Percentiles rank a stretch among this genome's conserved stretches.
Evolutionary conservation across 2,888 invertebrate genomes (phyloP).

Genomic region (Drosophila borealis): DNA sequence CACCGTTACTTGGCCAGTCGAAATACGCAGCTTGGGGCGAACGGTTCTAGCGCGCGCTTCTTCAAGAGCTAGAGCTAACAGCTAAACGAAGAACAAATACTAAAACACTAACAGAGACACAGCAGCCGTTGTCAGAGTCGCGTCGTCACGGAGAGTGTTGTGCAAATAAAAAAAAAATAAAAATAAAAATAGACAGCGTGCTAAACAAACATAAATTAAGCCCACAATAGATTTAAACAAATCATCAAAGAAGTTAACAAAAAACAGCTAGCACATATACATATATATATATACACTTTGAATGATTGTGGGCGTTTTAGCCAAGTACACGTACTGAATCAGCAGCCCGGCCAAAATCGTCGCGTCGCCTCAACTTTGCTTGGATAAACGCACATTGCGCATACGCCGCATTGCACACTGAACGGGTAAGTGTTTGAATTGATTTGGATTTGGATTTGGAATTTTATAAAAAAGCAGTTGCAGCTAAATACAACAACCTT

Average conservation of each 20-base stretch:
- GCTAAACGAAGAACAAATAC: conserved; percentile 37
- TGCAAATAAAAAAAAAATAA: conserved; percentile 49
- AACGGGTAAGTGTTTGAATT: conserved; percentile 45
- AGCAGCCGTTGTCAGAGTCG: conserved; percentile 64
- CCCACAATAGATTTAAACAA: conserved; percentile 54
- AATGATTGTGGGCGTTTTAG: conserved; percentile 70
- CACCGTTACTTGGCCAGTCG: conserved; percentile 79
- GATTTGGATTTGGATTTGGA: conserved; percentile 1
- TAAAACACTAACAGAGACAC: conserved; percentile 67
- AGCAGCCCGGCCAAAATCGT: conserved; percentile 19
- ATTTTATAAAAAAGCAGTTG: conserved; percentile 3
- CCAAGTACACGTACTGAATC: conserved; percentile 38
- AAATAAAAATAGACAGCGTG: conserved; percentile 29
- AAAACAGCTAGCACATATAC: conserved; percentile 22
- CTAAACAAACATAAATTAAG: conserved; percentile 23
- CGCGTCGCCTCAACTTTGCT: conserved; percentile 16
- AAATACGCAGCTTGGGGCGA: conserved; percentile 79
- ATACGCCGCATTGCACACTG: conserved; percentile 56
- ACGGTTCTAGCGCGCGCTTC: conserved; percentile 78
- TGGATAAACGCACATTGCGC: conserved; percentile 46
- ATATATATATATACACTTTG: conserved; percentile 20
- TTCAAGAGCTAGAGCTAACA: conserved; percentile 40
- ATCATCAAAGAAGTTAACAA: conserved; percentile 17
- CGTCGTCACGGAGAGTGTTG: conserved; percentile 72
- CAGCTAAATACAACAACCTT: conserved; percentile 63